Conservation (phyloP, 2,113 vertebrate species). For the Psilopogon haemacephalus region DNA sequence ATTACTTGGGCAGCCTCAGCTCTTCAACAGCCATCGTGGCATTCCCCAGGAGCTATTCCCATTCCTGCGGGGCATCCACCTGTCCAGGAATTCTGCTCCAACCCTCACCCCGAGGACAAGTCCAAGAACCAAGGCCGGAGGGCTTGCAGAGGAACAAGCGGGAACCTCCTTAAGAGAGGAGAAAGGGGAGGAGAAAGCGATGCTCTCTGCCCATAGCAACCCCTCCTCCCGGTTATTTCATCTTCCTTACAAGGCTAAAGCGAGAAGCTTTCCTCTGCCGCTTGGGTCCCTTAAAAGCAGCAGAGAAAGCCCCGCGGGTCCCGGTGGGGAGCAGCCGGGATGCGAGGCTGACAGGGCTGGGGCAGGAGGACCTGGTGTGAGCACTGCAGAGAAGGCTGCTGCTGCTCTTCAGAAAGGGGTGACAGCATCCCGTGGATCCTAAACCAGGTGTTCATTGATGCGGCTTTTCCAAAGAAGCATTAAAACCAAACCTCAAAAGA, state of each 20-base stretch:
- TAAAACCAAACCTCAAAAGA: not conserved
- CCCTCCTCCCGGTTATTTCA: slow-evolving; percentile 62
- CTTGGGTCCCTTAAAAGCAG: slow-evolving; percentile 3
- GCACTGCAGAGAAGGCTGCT: not conserved
- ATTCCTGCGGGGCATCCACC: rapidly evolving
- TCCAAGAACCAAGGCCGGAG: not conserved
- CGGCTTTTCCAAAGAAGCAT: not conserved
- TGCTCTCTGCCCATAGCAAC: not conserved
- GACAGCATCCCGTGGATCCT: not conserved
- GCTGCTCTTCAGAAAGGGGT: not conserved
- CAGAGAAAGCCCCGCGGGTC: not conserved
- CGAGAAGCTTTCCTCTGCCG: not conserved
- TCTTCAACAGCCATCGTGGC: not conserved
- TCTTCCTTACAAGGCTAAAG: slow-evolving; percentile 73
- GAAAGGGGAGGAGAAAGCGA: slow-evolving; percentile 42
- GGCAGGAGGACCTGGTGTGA: not conserved
- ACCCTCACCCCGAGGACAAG: rapidly evolving
- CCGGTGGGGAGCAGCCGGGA: not conserved
- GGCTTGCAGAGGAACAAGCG: not conserved
- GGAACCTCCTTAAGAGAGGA: slow-evolving; percentile 64
- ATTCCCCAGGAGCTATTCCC: not conserved
- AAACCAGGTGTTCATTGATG: not conserved
- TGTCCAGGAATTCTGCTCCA: not conserved
- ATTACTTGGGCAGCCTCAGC: not conserved
- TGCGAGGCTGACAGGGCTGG: not conserved